Percentiles rank a stretch among this genome's conserved stretches.
Evolutionary conservation across 2,113 vertebrate genomes (phyloP).

Genomic region (Apus apus): DNA sequence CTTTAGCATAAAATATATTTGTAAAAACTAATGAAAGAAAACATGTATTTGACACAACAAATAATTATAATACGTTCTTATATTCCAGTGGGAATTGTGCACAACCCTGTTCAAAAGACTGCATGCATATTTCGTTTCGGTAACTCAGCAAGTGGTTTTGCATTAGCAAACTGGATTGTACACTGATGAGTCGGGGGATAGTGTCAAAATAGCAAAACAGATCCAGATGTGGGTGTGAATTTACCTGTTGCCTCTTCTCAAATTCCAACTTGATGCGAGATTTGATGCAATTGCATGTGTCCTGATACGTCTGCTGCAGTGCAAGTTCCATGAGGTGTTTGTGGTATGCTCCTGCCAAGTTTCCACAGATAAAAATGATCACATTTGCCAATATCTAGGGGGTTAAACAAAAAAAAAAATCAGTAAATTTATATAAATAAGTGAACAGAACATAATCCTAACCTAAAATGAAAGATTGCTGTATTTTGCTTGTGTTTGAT

Average conservation of each 20-base stretch:
- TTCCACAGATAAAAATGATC: constrained; percentile 96
- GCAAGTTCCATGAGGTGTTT: constrained; percentile 97
- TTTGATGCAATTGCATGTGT: constrained; percentile 98
- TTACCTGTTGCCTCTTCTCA: constrained; percentile 97
- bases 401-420: background rate
- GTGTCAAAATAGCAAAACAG: background rate
- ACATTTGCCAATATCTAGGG: constrained; percentile 92
- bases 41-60: background rate
- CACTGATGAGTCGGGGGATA: accelerated
- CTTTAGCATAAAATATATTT: background rate
- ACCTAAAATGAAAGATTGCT: background rate
- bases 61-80: background rate
- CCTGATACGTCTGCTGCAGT: constrained; percentile 93
- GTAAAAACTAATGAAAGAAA: background rate
- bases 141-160: background rate
- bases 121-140: no score
- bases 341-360: constrained; percentile 95
- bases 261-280: constrained; percentile 97
- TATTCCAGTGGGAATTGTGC: background rate
- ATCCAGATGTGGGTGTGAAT: background rate
- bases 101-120: background rate
- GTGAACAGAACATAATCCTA: background rate
- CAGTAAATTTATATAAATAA: background rate
- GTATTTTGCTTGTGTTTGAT: background rate
- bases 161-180: background rate